phyloP scores from a whole-genome alignment of 2,113 vertebrate genomes.

The Pantherophis guttatus region DNA sequence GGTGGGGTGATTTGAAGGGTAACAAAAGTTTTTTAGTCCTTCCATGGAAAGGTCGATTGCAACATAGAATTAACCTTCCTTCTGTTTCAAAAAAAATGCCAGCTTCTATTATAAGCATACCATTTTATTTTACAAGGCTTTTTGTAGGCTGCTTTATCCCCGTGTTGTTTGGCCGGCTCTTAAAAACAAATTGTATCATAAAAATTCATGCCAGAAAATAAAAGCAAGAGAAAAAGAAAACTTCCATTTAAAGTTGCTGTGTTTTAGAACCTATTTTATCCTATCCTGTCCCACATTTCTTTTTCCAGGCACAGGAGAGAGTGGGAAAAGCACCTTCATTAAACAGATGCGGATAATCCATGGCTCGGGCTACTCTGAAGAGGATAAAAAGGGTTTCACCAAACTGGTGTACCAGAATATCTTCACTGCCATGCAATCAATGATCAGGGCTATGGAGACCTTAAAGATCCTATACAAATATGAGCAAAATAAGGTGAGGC shows the following conservation, averaged over 20 bases:
- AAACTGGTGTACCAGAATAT: constrained; percentile 84
- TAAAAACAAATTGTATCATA: not conserved
- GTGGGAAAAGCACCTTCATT: constrained; percentile 83
- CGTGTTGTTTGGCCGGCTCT: not conserved
- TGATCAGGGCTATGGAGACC: constrained; percentile 83
- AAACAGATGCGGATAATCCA: constrained; percentile 86
- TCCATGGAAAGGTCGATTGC: not conserved
- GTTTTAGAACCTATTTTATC: not conserved
- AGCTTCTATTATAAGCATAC: not conserved
- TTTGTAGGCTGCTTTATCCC: not conserved
- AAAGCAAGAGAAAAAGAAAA: not conserved
- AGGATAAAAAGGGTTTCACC: constrained; percentile 82
- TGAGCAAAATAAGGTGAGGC: constrained; percentile 78
- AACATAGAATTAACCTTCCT: not conserved
- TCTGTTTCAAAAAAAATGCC: not conserved
- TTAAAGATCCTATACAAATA: constrained; percentile 80
- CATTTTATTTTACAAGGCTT: not conserved
- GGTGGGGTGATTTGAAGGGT: not conserved
- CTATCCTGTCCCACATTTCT: not conserved
- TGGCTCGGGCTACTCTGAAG: constrained; percentile 81
- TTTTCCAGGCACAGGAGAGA: constrained; percentile 76
- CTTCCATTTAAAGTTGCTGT: not conserved
- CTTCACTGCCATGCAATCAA: constrained; percentile 85
- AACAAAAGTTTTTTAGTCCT: not conserved
- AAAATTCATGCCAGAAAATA: not conserved